Evolutionary conservation across 2,113 vertebrate species (phyloP), one percentile per base, ranked within the genome.

Genomic region (Prunella fulvescens): DNA sequence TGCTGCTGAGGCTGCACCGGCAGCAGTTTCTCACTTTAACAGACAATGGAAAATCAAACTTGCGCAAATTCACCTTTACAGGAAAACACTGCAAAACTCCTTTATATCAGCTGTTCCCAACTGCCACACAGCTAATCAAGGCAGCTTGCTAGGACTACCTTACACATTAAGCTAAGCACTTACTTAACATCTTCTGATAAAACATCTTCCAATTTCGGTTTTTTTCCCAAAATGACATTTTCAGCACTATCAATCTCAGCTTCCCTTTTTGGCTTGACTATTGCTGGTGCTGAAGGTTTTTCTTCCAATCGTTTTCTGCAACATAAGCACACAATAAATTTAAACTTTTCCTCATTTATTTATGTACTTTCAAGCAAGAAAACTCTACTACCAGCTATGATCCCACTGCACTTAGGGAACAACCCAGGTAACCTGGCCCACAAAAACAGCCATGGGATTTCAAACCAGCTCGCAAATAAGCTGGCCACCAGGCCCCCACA

Each of bases 181-280:
- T 98, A 99, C 99, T 98, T 99, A 17, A 98, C 78, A 73, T 99
- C 99, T 83, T 98, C 99, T 7, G 98, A 81, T 24, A 98, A 37
- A 28, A 97, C 65, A 1, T 98, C 95, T 33, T 99, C 99, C n/a
- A 98, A 66, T 67, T 98, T 99, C 6, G 97, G 71, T 35, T 98
- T 99, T 95, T 99, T 99, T 61, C 94, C 98, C 48, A 98, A 98
- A 88, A 97, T 54, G 3, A 96, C 89, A 72, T 98, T 98, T 58
- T 99, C 98, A 16, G 96, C 93, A 24, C 86, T 95, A 29, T 98
- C 97, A 6, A 93, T 70, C 37, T 99, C 98, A 14, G 62, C 44
- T 18, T 98, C 98, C 77, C 98, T 98, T 92, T 99, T 99, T 18
- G 19, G 35, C 67, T 95, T 97, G 5, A 76, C 94, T 50, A 82